Evolutionary conservation across 2,797 vertebrate species (phyloP), one percentile per base, ranked within the genome.

Genomic region (Ispidina lecontei): DNA sequence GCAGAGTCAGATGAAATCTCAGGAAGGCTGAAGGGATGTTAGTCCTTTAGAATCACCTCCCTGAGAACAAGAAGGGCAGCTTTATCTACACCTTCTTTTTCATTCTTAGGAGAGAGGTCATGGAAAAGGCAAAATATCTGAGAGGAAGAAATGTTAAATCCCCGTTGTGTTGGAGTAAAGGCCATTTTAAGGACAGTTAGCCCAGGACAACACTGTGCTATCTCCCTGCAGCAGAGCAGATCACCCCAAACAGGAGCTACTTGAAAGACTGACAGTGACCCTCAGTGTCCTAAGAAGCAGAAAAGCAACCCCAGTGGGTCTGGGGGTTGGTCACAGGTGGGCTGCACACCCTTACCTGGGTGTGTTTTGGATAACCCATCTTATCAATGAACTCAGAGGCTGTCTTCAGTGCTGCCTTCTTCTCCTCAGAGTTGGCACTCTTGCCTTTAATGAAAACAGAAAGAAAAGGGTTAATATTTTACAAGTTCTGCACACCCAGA

Each of bases 331-430:
- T 33, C 37, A 13, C 2, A n/a, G 28, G 25, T 11, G 26, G 56
- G 67, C 41, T 84, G 69, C 69, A 47, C 3, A 0, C 9, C 22
- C 92, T 95, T 74, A 99, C 98, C 97, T 99, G 98, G 1, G 99
- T 99, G 64, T 99, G 98, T 90, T 98, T 99, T 16, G 99, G 98
- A 91, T 99, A 99, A 31, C 97, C 95, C 99, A 99, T 99, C 98
- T 99, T 99, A 93, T 98, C 98, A 96, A 99, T 99, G 97, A 99
- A 99, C 84, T 99, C 98, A 0, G 99, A 98, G 5, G 99, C 99
- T 1, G 98, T 98, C 94, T 98, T 99, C 97, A 99, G 96, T 12
- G 99, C 98, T 6, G 97, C 98, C 96, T 99, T 99, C 72, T 99
- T 98, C 97, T 99, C 99, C 4, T 99, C 99, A 16, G 97, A 94